Base-by-base conservation (phyloP, 2,113 vertebrate species). In the Emberiza fucata region DNA sequence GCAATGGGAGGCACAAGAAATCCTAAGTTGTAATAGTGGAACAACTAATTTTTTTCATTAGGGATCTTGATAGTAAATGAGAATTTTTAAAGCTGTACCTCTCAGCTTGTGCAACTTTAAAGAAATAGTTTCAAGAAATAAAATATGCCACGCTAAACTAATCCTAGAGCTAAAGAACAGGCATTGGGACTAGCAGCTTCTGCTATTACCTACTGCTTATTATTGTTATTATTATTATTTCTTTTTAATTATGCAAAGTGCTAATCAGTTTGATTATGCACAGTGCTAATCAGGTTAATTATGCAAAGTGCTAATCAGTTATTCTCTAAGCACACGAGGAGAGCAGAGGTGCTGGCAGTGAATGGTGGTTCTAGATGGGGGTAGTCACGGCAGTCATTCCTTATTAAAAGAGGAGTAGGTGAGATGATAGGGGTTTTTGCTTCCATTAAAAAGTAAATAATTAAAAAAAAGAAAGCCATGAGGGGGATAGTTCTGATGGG, bases 201-300 rank as follows among this genome's bases (percentile, higher is more conserved):
- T 98, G 98, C 98, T 98, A 98, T 98, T 98, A 98, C 97, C 98
- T 98, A 97, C 98, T 98, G 97, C 98, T 98, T 98, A 98, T 98
- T 98, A 98, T 98, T 98, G 97, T 98, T 98, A 98, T 98, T 98
- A 98, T 98, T 98, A 98, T 98, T 98, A 98, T 98, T 98, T 98
- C 98, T 98, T 98, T 98, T 98, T 98, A 98, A 98, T 98, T 98
- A 98, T 98, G 98, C 98, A 98, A 98, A 98, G 98, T 98, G 98
- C 98, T 98, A 98, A 98, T 98, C 98, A 98, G 98, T 98, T 98
- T 98, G 98, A 98, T 98, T 98, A 98, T 98, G 98, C 98, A 98
- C 98, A 98, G 98, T 98, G 98, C 98, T 98, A 98, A 98, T 98
- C 98, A 98, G 98, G 98, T 98, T 98, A 98, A 98, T 98, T 98